These are phyloP conservation scores for Hypothenemus hampei DNA, from an alignment of 1,140 invertebrate species.

Conservation along the genomic window DNA sequence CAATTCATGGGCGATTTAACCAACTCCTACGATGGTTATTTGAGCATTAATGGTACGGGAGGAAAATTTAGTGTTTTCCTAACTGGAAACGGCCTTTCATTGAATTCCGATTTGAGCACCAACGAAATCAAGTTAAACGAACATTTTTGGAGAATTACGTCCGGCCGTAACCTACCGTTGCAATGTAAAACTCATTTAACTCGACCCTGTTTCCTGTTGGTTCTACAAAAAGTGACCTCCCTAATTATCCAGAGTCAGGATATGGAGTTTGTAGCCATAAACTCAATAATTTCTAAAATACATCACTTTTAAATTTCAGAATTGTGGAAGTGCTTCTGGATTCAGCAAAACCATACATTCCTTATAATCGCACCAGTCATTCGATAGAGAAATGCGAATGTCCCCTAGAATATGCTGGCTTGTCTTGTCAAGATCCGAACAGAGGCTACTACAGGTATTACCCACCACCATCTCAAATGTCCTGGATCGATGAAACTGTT, in stretches of 20 bases:
- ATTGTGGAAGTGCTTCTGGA: constrained; percentile 56
- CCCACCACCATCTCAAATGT: constrained; percentile 42
- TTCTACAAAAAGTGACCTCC: constrained; percentile 78
- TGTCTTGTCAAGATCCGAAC: constrained; percentile 84
- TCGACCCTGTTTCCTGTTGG: constrained; percentile 80
- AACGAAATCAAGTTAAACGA: constrained; percentile 55
- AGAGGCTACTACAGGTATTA: constrained; percentile 72
- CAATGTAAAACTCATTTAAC: constrained; percentile 48
- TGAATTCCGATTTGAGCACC: constrained; percentile 29
- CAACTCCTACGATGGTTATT: constrained; percentile 85
- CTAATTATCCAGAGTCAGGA: constrained; percentile 48
- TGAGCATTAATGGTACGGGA: constrained; percentile 49
- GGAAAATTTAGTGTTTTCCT: constrained; percentile 28
- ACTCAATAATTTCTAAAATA: constrained; percentile 3
- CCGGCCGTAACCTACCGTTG: constrained; percentile 7
- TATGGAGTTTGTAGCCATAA: constrained; percentile 25
- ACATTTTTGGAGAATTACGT: constrained; percentile 25
- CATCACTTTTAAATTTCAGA: too few species aligned
- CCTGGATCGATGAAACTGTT: constrained; percentile 67
- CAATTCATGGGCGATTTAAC: constrained; percentile 84
- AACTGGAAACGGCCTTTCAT: constrained; percentile 29
- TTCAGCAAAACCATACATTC: constrained; percentile 31
- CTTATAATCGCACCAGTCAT: constrained; percentile 59
- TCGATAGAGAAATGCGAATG: constrained; percentile 90
- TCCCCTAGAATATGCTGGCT: constrained; percentile 69